Evolutionary conservation across 2,888 invertebrate genomes (phyloP), one percentile per base, ranked within the genome.

Genomic region (Platerodrilus igneus): DNA sequence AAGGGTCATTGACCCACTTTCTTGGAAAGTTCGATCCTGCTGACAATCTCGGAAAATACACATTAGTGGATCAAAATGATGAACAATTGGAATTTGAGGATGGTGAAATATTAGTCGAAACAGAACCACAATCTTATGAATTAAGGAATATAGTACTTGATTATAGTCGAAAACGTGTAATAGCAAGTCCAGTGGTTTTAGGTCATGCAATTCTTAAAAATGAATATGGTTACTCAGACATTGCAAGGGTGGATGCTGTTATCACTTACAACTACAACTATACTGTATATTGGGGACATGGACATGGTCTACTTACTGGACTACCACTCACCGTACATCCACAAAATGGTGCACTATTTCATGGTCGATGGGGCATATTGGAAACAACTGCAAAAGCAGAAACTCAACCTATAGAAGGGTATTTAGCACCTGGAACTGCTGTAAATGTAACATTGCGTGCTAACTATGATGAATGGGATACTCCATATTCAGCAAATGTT

Each of bases 391-490:
- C 72, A 11, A 74, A 70, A 47, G 77, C 79, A 3, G 76, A 76
- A 45, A 78, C 75, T 22, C 73, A 83, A 10, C 77, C 80, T 58
- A 75, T 81, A 43, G 76, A 74, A 56, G 59, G 58, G 37, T 58
- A 56, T 30, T 67, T 90, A 37, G 78, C 81, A 60, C 81, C 85
- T 3, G 88, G 86, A 16, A 89, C 89, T 0, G 87, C 82, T 2
- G 80, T 87, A 32, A 89, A 90, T 63, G 86, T 89, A 0, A 86
- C 86, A 0, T 73, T 90, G 10, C 73, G 72, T 33, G 89, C 84
- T 2, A 83, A 83, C 58, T 76, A 79, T 54, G 82, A 84, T 1
- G 80, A 81, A 43, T 73, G 79, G 35, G 87, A 89, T 52, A 76
- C 82, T 1, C 84, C 83, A 17, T 91, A 87, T 59, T 75, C 73